These are phyloP conservation scores for Eustalomyia histrio DNA, from an alignment of 2,888 invertebrate genomes.

Conservation along the genomic window DNA sequence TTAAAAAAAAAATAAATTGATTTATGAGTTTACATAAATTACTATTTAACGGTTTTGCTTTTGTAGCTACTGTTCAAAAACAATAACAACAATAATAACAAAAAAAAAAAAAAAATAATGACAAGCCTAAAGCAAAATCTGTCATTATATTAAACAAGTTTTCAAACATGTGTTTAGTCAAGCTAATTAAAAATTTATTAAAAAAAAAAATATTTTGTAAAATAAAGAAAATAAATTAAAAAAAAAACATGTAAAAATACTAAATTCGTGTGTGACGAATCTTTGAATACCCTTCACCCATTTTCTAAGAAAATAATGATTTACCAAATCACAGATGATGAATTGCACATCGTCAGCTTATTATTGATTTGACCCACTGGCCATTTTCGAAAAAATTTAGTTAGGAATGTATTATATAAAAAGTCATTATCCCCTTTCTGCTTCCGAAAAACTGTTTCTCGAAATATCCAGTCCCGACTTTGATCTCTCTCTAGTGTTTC, in stretches of 20 bases:
- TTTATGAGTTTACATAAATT: slow-evolving; percentile 40
- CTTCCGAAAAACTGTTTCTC: too few species aligned
- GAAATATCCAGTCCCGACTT: too few species aligned
- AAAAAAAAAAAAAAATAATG: neutral
- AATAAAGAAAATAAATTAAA: slow-evolving; percentile 3
- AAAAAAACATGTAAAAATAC: slow-evolving; percentile 6
- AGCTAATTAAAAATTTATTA: neutral
- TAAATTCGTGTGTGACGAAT: neutral
- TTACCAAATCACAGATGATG: too few species aligned
- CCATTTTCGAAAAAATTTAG: too few species aligned
- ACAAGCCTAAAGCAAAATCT: slow-evolving; percentile 1
- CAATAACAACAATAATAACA: neutral
- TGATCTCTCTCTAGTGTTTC: too few species aligned
- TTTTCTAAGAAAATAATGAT: too few species aligned
- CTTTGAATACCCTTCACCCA: too few species aligned
- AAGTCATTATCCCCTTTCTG: too few species aligned
- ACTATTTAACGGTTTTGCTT: slow-evolving; percentile 13
- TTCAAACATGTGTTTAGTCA: neutral
- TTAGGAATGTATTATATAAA: too few species aligned
- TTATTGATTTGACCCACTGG: too few species aligned
- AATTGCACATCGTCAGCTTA: too few species aligned
- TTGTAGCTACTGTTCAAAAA: slow-evolving; percentile 13
- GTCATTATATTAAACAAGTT: slow-evolving; percentile 35
- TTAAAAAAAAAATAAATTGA: slow-evolving; percentile 21
- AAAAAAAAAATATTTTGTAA: neutral